Evolutionary conservation across 2,113 vertebrate genomes (phyloP).

Genomic region (Forbesichthys papilliferus): DNA sequence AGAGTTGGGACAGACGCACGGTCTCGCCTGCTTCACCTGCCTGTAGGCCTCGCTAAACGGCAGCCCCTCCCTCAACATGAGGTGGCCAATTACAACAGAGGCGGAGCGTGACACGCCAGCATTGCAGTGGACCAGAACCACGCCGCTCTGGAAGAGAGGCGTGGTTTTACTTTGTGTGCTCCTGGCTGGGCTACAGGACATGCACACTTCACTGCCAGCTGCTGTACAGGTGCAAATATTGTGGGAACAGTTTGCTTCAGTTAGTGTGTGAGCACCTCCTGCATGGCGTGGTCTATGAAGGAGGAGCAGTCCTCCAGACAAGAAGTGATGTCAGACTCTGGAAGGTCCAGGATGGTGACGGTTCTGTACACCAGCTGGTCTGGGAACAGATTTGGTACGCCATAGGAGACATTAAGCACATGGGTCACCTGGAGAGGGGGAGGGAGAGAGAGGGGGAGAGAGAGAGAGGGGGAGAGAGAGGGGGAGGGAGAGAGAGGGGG

Average conservation of each 20-base stretch:
- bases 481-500: neutral
- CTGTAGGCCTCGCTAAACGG: slow-evolving; percentile 84
- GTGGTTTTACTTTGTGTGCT: no score
- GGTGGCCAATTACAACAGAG: slow-evolving; percentile 86
- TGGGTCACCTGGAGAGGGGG: slow-evolving; percentile 85
- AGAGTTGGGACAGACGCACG: slow-evolving; percentile 84
- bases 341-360: slow-evolving; percentile 88
- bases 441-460: neutral
- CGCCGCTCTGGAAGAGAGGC: slow-evolving; percentile 77
- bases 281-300: slow-evolving; percentile 57
- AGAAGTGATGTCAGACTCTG: slow-evolving; percentile 86
- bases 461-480: neutral
- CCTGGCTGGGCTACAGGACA: no score
- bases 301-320: slow-evolving; percentile 70
- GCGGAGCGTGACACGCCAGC: slow-evolving; percentile 93
- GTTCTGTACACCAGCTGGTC: slow-evolving; percentile 69
- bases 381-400: slow-evolving; percentile 87
- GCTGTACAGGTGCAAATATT: no score
- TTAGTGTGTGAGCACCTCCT: slow-evolving; percentile 38
- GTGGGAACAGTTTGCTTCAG: neutral
- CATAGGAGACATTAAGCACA: slow-evolving; percentile 89
- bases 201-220: no score
- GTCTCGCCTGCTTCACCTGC: slow-evolving; percentile 85
- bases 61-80: slow-evolving; percentile 86
- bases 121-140: slow-evolving; percentile 93